Percentiles rank a stretch among this genome's conserved stretches.
Conservation (phyloP, 2,888 invertebrate genomes). For the Hypercompe scribonia region DNA sequence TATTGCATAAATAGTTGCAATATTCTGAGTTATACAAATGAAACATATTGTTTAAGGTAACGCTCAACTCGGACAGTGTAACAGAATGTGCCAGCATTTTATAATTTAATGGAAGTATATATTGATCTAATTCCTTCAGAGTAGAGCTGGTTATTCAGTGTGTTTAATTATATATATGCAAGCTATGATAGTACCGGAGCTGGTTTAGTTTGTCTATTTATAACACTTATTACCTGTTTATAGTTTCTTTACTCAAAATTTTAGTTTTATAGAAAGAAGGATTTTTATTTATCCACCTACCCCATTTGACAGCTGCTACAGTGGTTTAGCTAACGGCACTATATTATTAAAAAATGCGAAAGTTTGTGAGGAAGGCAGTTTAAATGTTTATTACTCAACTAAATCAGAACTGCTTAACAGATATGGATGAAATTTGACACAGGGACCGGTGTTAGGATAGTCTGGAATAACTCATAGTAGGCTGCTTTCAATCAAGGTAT, state of each 20-base stretch:
- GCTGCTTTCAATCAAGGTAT: no score
- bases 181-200: background rate
- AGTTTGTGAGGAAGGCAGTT: no score
- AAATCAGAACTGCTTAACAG: background rate
- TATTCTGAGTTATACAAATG: background rate
- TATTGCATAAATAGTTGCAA: constrained; percentile 12
- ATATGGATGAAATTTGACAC: background rate
- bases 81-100: background rate
- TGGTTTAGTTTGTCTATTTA: background rate
- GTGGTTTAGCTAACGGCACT: no score
- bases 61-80: background rate
- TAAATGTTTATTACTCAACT: background rate
- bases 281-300: no score
- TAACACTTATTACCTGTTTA: background rate
- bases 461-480: background rate
- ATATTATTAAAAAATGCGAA: no score
- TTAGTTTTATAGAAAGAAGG: no score
- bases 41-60: background rate
- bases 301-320: no score
- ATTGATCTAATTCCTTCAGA: no score
- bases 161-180: no score
- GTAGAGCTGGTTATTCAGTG: no score
- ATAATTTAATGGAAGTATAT: no score
- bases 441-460: background rate
- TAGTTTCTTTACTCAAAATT: no score